Evolutionary conservation across 2,113 vertebrate genomes (phyloP).

Genomic region (Romanogobio albipinnatus): DNA sequence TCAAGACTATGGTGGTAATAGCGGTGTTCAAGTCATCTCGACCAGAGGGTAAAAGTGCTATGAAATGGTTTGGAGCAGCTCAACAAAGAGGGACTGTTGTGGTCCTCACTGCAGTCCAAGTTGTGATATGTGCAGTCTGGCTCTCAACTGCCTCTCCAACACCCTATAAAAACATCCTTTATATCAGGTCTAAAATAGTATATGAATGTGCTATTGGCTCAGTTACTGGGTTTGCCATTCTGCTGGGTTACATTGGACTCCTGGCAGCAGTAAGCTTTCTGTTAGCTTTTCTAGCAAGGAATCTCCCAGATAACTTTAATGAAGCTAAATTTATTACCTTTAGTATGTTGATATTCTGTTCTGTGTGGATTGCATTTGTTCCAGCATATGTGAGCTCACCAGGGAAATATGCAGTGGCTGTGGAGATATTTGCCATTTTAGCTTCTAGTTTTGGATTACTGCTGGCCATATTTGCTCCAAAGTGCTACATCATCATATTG

Average conservation of each 20-base stretch:
- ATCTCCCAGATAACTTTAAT: slow-evolving; percentile 66
- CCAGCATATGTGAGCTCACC: too few relatives aligned
- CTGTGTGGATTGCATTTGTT: too few relatives aligned
- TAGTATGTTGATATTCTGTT: too few relatives aligned
- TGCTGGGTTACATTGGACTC: slow-evolving; percentile 70
- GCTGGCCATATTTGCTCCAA: too few relatives aligned
- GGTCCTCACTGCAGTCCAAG: slow-evolving; percentile 64
- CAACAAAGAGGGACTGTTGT: slow-evolving; percentile 73
- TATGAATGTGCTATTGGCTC: slow-evolving; percentile 71
- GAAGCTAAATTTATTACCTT: too few relatives aligned
- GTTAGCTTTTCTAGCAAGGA: slow-evolving; percentile 72
- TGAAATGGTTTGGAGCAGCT: slow-evolving; percentile 71
- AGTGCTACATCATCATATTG: too few relatives aligned
- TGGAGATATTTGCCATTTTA: too few relatives aligned
- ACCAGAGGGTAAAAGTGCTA: slow-evolving; percentile 59
- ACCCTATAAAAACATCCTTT: slow-evolving; percentile 65
- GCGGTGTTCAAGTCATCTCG: slow-evolving; percentile 61
- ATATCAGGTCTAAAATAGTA: slow-evolving; percentile 68
- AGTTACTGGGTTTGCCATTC: slow-evolving; percentile 61
- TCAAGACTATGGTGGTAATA: neutral
- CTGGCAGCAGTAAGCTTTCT: slow-evolving; percentile 70
- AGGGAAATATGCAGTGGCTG: too few relatives aligned
- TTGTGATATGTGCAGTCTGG: slow-evolving; percentile 68
- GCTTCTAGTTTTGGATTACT: too few relatives aligned
- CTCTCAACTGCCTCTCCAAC: slow-evolving; percentile 57